A percentile compares a stretch with the other conserved stretches of the same genome.
These are phyloP conservation scores for Pandemis heparana DNA, from an alignment of 2,888 invertebrate species.

Conservation along the genomic window DNA sequence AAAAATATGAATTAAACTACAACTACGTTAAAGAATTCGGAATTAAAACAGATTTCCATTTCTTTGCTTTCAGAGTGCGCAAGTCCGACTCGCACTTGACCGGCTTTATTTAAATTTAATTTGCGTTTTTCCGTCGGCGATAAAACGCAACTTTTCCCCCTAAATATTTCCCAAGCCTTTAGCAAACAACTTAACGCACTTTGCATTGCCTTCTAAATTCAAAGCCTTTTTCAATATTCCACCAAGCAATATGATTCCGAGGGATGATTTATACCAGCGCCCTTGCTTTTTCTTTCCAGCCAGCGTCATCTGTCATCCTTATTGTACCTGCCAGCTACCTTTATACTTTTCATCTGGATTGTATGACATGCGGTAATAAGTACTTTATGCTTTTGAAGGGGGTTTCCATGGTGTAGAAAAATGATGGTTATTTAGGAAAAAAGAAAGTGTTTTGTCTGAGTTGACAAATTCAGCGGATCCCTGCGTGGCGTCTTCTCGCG, in stretches of 20 bases:
- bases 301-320: slow-evolving; percentile 39
- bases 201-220: slow-evolving; percentile 19
- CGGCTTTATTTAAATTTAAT: not conserved
- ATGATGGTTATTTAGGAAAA: slow-evolving; percentile 13
- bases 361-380: slow-evolving; percentile 33
- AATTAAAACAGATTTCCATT: too few species aligned
- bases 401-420: slow-evolving; percentile 10
- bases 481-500: too few species aligned
- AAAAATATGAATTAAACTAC: too few species aligned
- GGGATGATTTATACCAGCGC: slow-evolving; percentile 36
- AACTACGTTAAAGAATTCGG: too few species aligned
- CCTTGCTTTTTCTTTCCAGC: slow-evolving; percentile 18
- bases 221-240: slow-evolving; percentile 41
- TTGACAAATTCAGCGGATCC: slow-evolving; percentile 4
- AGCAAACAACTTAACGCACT: slow-evolving; percentile 33
- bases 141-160: not conserved
- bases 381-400: slow-evolving; percentile 20
- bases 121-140: not conserved
- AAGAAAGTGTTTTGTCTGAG: not conserved
- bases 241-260: slow-evolving; percentile 35
- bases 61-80: too few species aligned
- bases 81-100: too few species aligned
- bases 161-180: slow-evolving; percentile 1
- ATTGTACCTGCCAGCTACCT: slow-evolving; percentile 39
- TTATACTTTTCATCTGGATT: slow-evolving; percentile 38